Conservation (phyloP, 2,113 vertebrate species). For the Periophthalmus modestus region DNA sequence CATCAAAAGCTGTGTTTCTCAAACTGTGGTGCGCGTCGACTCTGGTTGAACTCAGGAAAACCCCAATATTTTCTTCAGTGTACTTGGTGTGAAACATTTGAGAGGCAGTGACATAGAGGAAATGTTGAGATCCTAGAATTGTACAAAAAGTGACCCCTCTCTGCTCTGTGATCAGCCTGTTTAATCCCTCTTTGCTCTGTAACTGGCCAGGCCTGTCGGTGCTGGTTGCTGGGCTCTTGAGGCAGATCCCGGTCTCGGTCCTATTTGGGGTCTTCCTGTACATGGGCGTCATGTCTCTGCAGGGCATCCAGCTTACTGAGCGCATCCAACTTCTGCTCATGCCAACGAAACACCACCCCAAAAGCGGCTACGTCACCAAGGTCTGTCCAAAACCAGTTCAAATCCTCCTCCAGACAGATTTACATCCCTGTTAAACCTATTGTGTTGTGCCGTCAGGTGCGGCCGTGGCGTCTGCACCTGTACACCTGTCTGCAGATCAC, state of each 20-base stretch:
- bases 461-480: slow-evolving; percentile 90
- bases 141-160: background rate
- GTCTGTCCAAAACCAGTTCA: background rate
- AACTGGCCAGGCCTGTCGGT: background rate
- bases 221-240: slow-evolving; percentile 80
- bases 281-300: slow-evolving; percentile 92
- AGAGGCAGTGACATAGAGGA: too few species aligned
- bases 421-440: too few species aligned
- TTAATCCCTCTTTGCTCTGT: background rate
- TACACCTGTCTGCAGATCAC: slow-evolving; percentile 87
- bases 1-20: too few species aligned
- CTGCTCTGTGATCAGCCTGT: background rate
- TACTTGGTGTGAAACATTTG: too few species aligned
- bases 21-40: too few species aligned
- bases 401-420: too few species aligned
- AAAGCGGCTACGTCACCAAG: slow-evolving; percentile 71
- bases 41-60: too few species aligned
- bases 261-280: slow-evolving; percentile 93
- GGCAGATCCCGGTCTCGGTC: slow-evolving; percentile 87
- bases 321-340: slow-evolving; percentile 88
- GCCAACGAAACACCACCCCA: slow-evolving; percentile 92
- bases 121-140: too few species aligned
- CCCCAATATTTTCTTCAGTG: too few species aligned
- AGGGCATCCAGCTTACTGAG: slow-evolving; percentile 92
- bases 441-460: slow-evolving; percentile 76